Evolutionary conservation across 2,888 invertebrate genomes (phyloP).

Genomic region (Vesta saturnalis): DNA sequence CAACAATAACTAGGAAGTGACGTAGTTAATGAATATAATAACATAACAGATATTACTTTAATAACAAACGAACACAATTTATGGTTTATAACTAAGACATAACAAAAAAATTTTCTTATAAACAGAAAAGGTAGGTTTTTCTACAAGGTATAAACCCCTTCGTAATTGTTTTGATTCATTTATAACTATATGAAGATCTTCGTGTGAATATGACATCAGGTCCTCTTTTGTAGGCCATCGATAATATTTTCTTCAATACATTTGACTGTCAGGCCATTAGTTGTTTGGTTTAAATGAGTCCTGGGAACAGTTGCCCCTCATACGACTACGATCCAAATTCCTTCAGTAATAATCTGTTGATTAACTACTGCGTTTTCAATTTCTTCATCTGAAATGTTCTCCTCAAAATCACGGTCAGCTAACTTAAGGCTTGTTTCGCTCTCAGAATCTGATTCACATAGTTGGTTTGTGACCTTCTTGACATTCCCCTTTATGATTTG

Average conservation of each 20-base stretch:
- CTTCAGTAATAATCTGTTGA: no score
- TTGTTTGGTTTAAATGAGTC: no score
- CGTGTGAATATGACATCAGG: conserved; percentile 2
- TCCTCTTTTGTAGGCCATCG: conserved; percentile 9
- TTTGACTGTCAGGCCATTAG: not conserved
- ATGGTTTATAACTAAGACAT: no score
- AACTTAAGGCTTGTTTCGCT: no score
- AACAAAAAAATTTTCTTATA: no score
- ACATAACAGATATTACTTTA: not conserved
- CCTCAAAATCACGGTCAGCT: not conserved
- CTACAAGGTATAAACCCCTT: not conserved
- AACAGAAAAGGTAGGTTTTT: not conserved
- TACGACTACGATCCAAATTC: no score
- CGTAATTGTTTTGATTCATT: not conserved
- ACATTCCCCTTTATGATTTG: no score
- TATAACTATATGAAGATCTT: not conserved
- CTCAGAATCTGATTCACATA: not conserved
- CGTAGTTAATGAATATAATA: not conserved
- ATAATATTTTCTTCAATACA: not conserved
- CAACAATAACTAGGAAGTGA: not conserved
- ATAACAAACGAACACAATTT: no score
- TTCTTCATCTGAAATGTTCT: not conserved
- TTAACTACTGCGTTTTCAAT: no score
- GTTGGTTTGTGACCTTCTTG: conserved; percentile 7
- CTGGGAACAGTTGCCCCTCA: no score